Evolutionary conservation across 2,888 invertebrate genomes (phyloP), one percentile per base, ranked within the genome.

Genomic region (Anthrax anthrax): DNA sequence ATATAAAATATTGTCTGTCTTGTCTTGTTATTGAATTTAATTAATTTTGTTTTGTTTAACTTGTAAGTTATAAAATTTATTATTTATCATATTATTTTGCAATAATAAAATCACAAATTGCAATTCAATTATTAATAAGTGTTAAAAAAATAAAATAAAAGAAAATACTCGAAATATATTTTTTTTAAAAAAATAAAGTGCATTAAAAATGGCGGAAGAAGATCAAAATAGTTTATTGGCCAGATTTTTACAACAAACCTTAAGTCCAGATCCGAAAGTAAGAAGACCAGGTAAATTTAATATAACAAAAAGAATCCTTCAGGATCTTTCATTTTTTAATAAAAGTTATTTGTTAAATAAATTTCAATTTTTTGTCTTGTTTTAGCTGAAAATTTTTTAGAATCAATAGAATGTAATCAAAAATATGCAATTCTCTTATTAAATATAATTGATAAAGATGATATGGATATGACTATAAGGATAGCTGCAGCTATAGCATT

Each of bases 401-500:
- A 90, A 66, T 82, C 86, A 37, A 84, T 94, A 3, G 95, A 95
- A 71, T 73, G 78, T 2, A 92, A 91, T 63, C 84, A 87, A 61
- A 91, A 92, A 63, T 96, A 90, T 71, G 84, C 94, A 0, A 72
- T 92, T 16, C 70, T 95, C 23, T 69, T 96, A 43, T 72, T 97
- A 8, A 81, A 88, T 58, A 73, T 96, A 13, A 80, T 97, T 48
- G 87, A 90, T 58, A 89, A 87, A 57, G 73, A 82, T 39, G 81
- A 81, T 52, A 73, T 85, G 39, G 86, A 89, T 52, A 71, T 83
- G 60, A 85, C 84, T 2, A 84, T 94, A 47, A 73, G 94, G 52
- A 76, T 92, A 37, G 87, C 92, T 8, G 90, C 92, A 18, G 86
- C 96, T 12, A 84, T 99, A 50, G 86, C 88, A 0, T 92, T 98